These are phyloP conservation scores for Motacilla alba DNA, from an alignment of 2,113 vertebrate genomes.

Conservation along the genomic window DNA sequence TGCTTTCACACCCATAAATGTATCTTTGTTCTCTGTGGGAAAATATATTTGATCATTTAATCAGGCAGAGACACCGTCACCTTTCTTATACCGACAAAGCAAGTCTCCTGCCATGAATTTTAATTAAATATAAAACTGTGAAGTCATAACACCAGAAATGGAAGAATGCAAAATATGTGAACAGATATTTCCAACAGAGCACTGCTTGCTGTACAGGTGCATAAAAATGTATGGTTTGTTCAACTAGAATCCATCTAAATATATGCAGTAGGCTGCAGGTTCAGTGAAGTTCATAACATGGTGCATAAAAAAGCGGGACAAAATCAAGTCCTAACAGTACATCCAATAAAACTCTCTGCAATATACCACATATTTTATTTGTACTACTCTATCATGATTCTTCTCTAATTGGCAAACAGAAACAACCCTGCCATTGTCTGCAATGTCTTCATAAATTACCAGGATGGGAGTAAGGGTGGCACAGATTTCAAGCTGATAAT, in stretches of 20 bases:
- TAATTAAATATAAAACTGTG: not conserved
- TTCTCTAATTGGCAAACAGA: not conserved
- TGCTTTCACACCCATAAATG: not conserved
- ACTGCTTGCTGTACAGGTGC: not conserved
- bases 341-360: not conserved
- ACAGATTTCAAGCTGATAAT: not conserved
- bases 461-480: not conserved
- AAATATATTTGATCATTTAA: not conserved
- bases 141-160: not conserved
- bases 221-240: not conserved
- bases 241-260: not conserved
- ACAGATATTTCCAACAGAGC: not conserved
- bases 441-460: not conserved
- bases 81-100: not conserved
- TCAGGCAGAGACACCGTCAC: not conserved
- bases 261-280: not conserved
- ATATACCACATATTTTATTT: not conserved
- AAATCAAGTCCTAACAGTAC: fast-evolving
- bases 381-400: not conserved
- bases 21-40: not conserved
- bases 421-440: not conserved
- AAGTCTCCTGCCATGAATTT: not conserved
- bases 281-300: not conserved
- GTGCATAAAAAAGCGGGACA: not conserved
- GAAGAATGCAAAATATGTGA: not conserved